Evolutionary conservation across 2,888 invertebrate genomes (phyloP).

Genomic region (Ommatoiulus sabulosus): DNA sequence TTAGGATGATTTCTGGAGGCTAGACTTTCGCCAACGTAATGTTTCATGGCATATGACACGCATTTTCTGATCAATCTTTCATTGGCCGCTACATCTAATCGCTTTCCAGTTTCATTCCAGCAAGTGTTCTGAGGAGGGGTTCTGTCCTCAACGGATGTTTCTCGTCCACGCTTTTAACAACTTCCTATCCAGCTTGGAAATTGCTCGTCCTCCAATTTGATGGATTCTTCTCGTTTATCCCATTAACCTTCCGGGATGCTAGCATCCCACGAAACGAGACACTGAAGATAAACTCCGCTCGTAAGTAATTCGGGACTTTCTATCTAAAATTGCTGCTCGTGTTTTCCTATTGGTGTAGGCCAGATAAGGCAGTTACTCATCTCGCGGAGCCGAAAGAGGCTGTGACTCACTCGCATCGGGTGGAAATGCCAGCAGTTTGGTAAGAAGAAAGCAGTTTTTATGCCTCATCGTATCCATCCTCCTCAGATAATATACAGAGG

Average conservation of each 20-base stretch:
- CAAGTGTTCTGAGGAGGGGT: not conserved
- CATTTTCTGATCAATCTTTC: not conserved
- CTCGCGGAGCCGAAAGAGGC: not conserved
- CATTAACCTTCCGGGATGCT: not conserved
- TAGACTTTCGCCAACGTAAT: not conserved
- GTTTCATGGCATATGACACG: not conserved
- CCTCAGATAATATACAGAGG: not conserved
- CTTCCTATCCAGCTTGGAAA: not conserved
- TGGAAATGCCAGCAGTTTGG: not conserved
- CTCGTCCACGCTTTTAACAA: not conserved
- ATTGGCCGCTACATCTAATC: not conserved
- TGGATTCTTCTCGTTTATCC: conserved; percentile 12
- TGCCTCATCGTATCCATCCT: not conserved
- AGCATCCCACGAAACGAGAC: not conserved
- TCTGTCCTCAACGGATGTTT: not conserved
- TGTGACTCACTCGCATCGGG: not conserved
- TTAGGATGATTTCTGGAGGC: not conserved
- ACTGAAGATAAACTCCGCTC: not conserved
- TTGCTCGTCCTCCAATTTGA: not conserved
- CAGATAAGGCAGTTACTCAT: not conserved
- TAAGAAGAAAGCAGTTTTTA: not conserved
- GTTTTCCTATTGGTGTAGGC: not conserved
- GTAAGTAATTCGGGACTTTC: not conserved
- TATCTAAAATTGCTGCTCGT: not conserved
- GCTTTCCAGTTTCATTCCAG: not conserved